These are phyloP conservation scores for Netelia virgata DNA, from an alignment of 2,888 invertebrate genomes.

Conservation along the genomic window DNA sequence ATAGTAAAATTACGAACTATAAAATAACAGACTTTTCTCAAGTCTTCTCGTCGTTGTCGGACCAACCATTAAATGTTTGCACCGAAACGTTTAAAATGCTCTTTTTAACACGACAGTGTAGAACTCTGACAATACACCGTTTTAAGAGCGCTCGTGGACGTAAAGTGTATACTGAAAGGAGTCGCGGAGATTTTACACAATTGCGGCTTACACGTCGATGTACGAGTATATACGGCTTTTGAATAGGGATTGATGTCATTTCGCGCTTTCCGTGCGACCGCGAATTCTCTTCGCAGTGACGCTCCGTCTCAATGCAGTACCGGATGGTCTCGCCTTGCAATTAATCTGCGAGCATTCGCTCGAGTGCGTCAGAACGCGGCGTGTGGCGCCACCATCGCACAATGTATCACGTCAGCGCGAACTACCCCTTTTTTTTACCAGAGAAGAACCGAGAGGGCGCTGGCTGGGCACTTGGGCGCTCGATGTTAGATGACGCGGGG, in stretches of 20 bases:
- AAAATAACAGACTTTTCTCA: no score
- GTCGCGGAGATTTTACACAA: conserved; percentile 50
- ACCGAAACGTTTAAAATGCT: not conserved
- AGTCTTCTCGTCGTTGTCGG: no score
- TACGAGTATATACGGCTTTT: conserved; percentile 4
- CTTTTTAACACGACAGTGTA: conserved; percentile 40
- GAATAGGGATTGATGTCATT: conserved; percentile 11
- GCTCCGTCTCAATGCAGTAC: conserved; percentile 42
- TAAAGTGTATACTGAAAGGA: conserved; percentile 49
- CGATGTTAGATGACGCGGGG: conserved; percentile 61
- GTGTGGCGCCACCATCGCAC: conserved; percentile 12
- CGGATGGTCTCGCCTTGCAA: conserved; percentile 54
- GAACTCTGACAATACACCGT: conserved; percentile 39
- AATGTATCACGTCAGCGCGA: conserved; percentile 3
- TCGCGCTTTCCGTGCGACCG: conserved; percentile 7
- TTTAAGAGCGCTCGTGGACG: conserved; percentile 38
- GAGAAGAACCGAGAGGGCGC: conserved; percentile 49
- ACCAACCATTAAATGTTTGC: not conserved
- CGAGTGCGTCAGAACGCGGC: conserved; percentile 51
- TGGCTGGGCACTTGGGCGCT: conserved; percentile 56
- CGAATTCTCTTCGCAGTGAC: not conserved
- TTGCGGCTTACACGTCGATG: not conserved
- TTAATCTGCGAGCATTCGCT: conserved; percentile 54
- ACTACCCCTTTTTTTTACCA: conserved; percentile 32
- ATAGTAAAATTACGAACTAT: no score